Evolutionary conservation across 1,140 invertebrate species (phyloP).

Genomic region (Bombyx mandarina): DNA sequence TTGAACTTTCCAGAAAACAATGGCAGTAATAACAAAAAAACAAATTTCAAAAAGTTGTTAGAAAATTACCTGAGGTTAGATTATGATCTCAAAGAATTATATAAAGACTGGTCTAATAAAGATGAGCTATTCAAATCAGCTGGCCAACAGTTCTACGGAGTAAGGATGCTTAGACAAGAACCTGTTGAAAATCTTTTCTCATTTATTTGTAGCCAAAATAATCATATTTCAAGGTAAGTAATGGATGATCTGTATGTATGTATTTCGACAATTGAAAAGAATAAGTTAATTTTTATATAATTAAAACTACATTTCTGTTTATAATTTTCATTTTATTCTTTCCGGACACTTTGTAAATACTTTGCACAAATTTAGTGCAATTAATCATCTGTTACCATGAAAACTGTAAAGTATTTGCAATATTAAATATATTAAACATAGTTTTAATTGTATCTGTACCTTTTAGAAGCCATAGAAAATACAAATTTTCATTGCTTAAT

Average conservation of each 20-base stretch:
- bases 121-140: constrained; percentile 84
- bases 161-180: constrained; percentile 93
- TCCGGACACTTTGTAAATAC: too few species aligned
- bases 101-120: constrained; percentile 79
- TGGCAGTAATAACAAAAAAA: constrained; percentile 17
- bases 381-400: too few species aligned
- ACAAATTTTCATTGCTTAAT: too few species aligned
- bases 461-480: too few species aligned
- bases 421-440: too few species aligned
- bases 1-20: constrained; percentile 19
- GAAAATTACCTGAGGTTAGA: constrained; percentile 80
- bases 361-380: too few species aligned
- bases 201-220: constrained; percentile 98
- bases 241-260: neutral
- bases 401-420: too few species aligned
- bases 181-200: constrained; percentile 94
- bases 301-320: neutral
- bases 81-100: constrained; percentile 78
- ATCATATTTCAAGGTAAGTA: constrained; percentile 88
- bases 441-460: too few species aligned
- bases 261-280: neutral
- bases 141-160: constrained; percentile 80
- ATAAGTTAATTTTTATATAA: neutral
- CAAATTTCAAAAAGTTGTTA: constrained; percentile 70
- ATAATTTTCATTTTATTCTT: too few species aligned